Conservation (phyloP, 2,888 invertebrate species). For the Drosophila cracens region DNA sequence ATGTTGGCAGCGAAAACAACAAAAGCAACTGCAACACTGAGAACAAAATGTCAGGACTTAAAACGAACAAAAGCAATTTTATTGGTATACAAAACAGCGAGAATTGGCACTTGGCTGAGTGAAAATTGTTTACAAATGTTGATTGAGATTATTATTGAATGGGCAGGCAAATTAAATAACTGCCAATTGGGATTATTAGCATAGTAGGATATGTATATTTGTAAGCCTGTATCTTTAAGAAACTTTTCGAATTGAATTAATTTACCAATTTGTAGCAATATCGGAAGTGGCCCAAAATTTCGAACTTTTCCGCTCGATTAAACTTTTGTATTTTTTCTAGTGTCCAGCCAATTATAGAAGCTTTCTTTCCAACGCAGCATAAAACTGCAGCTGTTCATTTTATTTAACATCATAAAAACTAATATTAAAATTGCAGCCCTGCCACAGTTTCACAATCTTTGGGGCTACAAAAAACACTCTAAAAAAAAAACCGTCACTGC, state of each 20-base stretch:
- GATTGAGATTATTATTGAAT: slow-evolving; percentile 20
- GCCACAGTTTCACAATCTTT: slow-evolving; percentile 50
- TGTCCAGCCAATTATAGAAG: slow-evolving; percentile 46
- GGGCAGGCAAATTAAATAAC: background rate
- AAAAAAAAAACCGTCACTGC: slow-evolving; percentile 31
- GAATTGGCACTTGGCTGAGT: slow-evolving; percentile 39
- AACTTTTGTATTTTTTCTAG: slow-evolving; percentile 12
- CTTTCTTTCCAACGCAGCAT: slow-evolving; percentile 37
- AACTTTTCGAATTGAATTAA: background rate
- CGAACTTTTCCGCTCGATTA: slow-evolving; percentile 33
- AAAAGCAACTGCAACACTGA: slow-evolving; percentile 15
- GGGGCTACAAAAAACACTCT: slow-evolving; percentile 25
- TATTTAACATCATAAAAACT: slow-evolving; percentile 58
- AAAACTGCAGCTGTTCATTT: slow-evolving; percentile 65
- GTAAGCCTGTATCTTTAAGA: background rate
- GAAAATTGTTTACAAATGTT: slow-evolving; percentile 41
- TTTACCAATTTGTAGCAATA: background rate
- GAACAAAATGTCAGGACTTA: slow-evolving; percentile 57
- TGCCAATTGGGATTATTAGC: background rate
- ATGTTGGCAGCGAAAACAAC: slow-evolving; percentile 58
- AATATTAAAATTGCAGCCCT: slow-evolving; percentile 67
- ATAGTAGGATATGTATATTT: background rate
- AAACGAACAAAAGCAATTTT: slow-evolving; percentile 52
- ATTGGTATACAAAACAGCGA: slow-evolving; percentile 40
- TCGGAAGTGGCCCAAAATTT: background rate